Conservation (phyloP, 2,113 vertebrate genomes). For the Antechinus flavipes region DNA sequence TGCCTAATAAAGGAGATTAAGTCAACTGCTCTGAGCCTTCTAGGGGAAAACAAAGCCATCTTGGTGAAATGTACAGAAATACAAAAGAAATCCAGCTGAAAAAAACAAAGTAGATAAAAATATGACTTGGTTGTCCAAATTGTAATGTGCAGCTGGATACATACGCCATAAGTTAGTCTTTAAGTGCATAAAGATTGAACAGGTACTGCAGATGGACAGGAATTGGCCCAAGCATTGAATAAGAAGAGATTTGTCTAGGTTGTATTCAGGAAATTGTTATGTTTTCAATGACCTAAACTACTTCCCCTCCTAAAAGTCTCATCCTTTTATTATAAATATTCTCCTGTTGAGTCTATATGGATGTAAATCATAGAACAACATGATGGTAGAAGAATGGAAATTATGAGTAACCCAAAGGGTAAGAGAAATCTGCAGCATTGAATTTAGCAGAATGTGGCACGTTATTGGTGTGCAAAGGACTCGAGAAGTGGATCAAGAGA, state of each 20-base stretch:
- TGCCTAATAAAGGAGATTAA: neutral
- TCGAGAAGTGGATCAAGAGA: neutral
- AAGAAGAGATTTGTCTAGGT: neutral
- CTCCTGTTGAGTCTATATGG: neutral
- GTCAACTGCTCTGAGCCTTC: neutral
- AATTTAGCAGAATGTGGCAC: neutral
- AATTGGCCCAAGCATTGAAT: neutral
- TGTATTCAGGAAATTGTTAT: neutral
- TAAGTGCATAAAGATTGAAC: neutral
- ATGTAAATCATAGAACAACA: neutral
- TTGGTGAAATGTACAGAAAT: neutral
- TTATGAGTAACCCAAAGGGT: neutral
- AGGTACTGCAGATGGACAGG: neutral
- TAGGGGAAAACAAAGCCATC: neutral
- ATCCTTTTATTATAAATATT: neutral
- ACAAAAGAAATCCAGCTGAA: neutral
- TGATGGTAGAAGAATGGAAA: neutral
- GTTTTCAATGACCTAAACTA: neutral
- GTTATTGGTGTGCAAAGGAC: neutral
- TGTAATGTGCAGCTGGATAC: neutral
- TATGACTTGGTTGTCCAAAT: neutral
- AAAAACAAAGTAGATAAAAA: neutral
- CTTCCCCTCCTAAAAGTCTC: neutral
- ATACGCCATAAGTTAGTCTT: neutral
- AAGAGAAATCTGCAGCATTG: neutral